Base-by-base conservation (phyloP, 2,113 vertebrate genomes). In the Vulpes lagopus region DNA sequence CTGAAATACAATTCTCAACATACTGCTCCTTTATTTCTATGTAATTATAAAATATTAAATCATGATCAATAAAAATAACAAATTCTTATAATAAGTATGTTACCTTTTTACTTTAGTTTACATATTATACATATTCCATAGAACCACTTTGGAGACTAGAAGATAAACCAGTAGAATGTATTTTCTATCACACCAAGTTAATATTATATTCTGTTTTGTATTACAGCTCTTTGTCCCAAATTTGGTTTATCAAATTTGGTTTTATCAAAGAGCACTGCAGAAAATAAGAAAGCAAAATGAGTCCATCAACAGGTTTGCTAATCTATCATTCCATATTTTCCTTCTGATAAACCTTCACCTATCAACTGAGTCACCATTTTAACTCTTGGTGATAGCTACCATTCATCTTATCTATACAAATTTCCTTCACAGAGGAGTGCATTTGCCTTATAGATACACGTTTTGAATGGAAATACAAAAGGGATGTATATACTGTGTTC, bases 261-360 rank as follows among this genome's bases (percentile, higher is more conserved):
- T 98, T 98, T 96, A 96, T 97, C 95, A 96, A 96, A 94, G 86
- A 92, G 19, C 19, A 90, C 81, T 94, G 96, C 71, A 95, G 81
- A 96, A 97, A 91, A 94, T 82, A 93, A 91, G 73, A 97, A 98
- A 98, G 95, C 90, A 96, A 16, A 98, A 16, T 11, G 95, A 98
- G 96, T 87, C 19, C 71, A 82, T 97, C 81, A 85, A 94, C 35
- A 89, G 27, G 38, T 91, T 98, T 49, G 80, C 94, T 98, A 99
- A 99, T 99, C 98, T 98, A 94, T 97, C 93, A 67, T 96, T 98
- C 98, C 98, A 69, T 99, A 98, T 99, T 99, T 99, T 97, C 97
- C 98, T 98, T 98, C 96, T 97, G 98, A 99, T 99, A 99, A 98
- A 98, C 91, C 91, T 96, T 97, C 81, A 53, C 43, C 76, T 97